phyloP scores from a whole-genome alignment of 2,113 vertebrate genomes.

The Psophia crepitans region DNA sequence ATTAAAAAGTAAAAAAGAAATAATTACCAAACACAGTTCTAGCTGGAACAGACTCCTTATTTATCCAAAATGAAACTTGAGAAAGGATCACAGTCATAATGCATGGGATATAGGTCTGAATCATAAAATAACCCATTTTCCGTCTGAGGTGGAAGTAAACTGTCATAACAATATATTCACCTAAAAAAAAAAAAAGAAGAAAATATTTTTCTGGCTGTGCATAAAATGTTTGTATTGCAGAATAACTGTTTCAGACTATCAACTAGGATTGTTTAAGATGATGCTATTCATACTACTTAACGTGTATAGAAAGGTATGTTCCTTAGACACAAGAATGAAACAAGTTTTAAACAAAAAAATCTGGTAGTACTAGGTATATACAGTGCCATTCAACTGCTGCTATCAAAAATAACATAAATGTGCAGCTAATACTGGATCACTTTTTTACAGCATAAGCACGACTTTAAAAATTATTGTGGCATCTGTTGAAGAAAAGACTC shows the following conservation, averaged over 20 bases:
- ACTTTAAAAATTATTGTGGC: background rate
- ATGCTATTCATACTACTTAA: background rate
- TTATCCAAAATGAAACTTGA: constrained; percentile 99
- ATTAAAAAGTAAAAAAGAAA: background rate
- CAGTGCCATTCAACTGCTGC: background rate
- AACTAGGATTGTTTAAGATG: background rate
- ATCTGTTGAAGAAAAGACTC: background rate
- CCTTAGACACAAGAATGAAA: background rate
- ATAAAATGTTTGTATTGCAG: background rate
- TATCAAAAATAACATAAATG: background rate
- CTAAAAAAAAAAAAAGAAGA: constrained; percentile 69
- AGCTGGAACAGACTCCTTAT: constrained; percentile 97
- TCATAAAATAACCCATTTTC: constrained; percentile 99
- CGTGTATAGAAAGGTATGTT: background rate
- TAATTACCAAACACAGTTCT: constrained; percentile 96
- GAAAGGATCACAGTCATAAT: constrained; percentile 99
- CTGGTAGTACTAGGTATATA: background rate
- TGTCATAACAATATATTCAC: constrained; percentile 99
- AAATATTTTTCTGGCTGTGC: background rate
- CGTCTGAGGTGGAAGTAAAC: constrained; percentile 95
- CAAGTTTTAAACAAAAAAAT: background rate
- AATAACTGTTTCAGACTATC: background rate
- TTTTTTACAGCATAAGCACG: background rate
- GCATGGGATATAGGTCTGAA: constrained; percentile 99
- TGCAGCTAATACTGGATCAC: background rate